Base-by-base conservation (phyloP, 2,888 invertebrate species). In the Ophion ellenae region DNA sequence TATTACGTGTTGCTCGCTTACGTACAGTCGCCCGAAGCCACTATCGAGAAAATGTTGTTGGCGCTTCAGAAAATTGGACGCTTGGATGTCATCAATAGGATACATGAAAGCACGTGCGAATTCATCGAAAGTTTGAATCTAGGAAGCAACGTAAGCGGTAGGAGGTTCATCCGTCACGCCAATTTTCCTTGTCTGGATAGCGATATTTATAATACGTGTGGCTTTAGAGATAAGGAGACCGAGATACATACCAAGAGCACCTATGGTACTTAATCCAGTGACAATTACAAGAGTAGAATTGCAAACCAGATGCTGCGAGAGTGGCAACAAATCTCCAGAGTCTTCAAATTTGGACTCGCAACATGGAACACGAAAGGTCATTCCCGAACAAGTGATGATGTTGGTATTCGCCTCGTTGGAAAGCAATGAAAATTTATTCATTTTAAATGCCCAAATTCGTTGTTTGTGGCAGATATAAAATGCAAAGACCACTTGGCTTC, bases 1-100 rank as follows among this genome's bases (percentile, higher is more conserved):
- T 95, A 95, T 88, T 94, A 95, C 87, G 95, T 96, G 0, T 90
- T 96, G 61, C 94, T 95, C 91, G 94, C 95, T 7, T 96, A 94
- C 88, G 94, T 94, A 86, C 95, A 95, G 93, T 94, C 94, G 89
- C 94, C 94, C 36, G 94, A 94, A 81, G 95, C 95, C 64, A 95
- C 95, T 40, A 90, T 96, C 76, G 95, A 95, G 87, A 95, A 95
- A 91, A 94, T 96, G 89, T 83, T 95, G 24, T 93, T 94, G 88
- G 94, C 94, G 61, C 94, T 96, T 81, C 91, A 94, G 20, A 94
- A 94, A 91, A 93, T 95, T 88, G 92, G 95, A 78, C 94, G 95
- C 83, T 94, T 95, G 89, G 95, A 95, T 88, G 94, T 95, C 74
- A 92, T 96, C 24, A 95, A 95, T 90, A 93, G 94, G 63, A 92